Evolutionary conservation across 2,888 invertebrate species (phyloP), one percentile per base, ranked within the genome.

Genomic region (Archaeoteleia sp.): DNA sequence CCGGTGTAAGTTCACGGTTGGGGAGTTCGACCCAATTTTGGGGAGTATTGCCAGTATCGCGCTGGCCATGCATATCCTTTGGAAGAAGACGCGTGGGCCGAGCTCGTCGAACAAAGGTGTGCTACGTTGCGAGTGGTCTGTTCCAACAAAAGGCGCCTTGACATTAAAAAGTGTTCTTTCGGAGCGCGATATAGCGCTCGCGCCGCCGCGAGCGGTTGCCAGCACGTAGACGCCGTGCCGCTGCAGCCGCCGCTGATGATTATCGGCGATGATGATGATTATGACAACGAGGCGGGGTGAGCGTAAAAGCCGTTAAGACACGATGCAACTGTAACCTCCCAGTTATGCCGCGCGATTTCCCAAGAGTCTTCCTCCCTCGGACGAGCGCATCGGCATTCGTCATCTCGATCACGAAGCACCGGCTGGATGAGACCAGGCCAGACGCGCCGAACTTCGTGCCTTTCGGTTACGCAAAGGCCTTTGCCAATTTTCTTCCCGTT

Each of bases 151-250:
- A 67, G 67, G 45, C 49, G 57, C 70, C 72, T 73, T 73, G 71
- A 69, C 71, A 73, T 73, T 73, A 73, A 73, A 73, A 73, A 69
- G 54, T 67, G 60, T 68, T 73, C 55, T 72, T 72, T 67, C 67
- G 45, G 62, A 67, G 60, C 60, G 69, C 57, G 63, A 68, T 55
- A 60, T 49, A 35, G 45, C 51, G 45, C 55, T 45, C 51, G 51
- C 51, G 51, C 49, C 65, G 65, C 32, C 54, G 63, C 43, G 43
- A n/a, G n/a, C n/a, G n/a, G n/a, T n/a, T n/a, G n/a, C n/a, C n/a
- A n/a, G n/a, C n/a, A n/a, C n/a, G n/a, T n/a, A n/a, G n/a, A n/a
- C n/a, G n/a, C n/a, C n/a, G n/a, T n/a, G n/a, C n/a, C n/a, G n/a
- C n/a, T n/a, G n/a, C n/a, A n/a, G 62, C 42, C 60, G 46, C 51